Conservation (phyloP, 2,797 vertebrate species). For the Morus bassanus region DNA sequence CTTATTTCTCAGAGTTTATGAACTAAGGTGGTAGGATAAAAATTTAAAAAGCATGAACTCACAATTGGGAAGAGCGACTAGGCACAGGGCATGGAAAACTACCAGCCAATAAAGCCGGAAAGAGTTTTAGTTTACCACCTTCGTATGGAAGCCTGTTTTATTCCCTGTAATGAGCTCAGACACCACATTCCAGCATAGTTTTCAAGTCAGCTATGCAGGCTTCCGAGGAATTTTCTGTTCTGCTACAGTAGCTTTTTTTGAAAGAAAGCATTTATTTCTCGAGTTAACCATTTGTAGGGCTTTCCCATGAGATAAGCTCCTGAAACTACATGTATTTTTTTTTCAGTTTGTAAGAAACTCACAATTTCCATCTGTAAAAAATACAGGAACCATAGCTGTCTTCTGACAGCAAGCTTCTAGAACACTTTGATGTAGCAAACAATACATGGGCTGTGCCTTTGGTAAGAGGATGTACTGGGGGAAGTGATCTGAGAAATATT, state of each 20-base stretch:
- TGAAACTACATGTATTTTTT: neutral
- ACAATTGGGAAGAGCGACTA: neutral
- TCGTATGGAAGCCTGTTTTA: neutral
- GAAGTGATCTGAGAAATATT: neutral
- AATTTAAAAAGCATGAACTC: neutral
- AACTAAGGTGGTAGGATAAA: neutral
- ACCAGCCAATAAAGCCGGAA: neutral
- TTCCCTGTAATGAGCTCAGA: neutral
- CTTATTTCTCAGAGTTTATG: neutral
- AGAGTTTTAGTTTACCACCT: neutral
- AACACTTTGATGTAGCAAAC: conserved; percentile 19
- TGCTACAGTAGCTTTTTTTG: neutral
- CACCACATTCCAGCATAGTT: neutral
- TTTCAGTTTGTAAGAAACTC: neutral
- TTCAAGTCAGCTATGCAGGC: neutral
- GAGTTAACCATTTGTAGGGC: neutral
- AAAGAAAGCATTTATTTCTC: neutral
- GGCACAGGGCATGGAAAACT: neutral
- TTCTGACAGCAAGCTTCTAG: neutral
- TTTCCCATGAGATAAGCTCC: neutral
- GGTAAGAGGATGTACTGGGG: neutral
- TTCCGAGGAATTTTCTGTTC: conserved; percentile 6
- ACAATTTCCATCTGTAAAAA: neutral
- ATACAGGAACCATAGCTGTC: neutral
- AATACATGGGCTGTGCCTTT: neutral